Base-by-base conservation (phyloP, 2,888 invertebrate species). In the Cheilosia vernalis region DNA sequence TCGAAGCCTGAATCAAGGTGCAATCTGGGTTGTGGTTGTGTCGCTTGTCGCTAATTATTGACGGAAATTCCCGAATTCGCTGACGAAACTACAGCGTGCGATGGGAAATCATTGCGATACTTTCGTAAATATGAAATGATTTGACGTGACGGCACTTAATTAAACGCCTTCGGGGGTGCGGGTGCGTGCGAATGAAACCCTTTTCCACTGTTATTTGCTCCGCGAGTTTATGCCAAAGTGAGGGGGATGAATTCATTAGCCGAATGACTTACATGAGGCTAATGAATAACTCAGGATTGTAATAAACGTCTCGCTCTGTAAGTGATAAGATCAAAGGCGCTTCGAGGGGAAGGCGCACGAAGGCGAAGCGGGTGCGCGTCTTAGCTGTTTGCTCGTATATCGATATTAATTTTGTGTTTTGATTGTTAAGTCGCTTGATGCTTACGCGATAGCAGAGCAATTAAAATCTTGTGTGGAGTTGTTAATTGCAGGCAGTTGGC, bases 321-420 rank as follows among this genome's bases (percentile, higher is more conserved):
- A 81, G 70, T 77, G 85, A 85, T 85, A 85, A 85, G 85, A 85
- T 85, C 85, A 85, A 85, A 85, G 85, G 21, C 56, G 27, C 53
- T 81, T 37, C 40, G 21, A 33, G 21, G 15, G 67, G 63, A 27
- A 53, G 55, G n/a, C 17, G 9, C 21, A 21, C 40, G 19, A 13
- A 19, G 58, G 51, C 19, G 9, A 19, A 19, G 60, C n/a, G n/a
- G 69, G 73, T 64, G 56, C 53, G 60, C 53, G 60, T 51, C 83
- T 17, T 47, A 19, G 6, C 67, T 53, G 60, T 85, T 81, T 66
- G 77, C 72, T 81, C 13, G 37, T 37, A 72, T 70, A 84, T 84
- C 84, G 84, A 77, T 85, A 85, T 85, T 85, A 85, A 85, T 85
- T 81, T 81, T 77, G 81, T 77, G 81, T 81, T 81, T 72, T 76